Evolutionary conservation across 2,797 vertebrate genomes (phyloP), one percentile per base, ranked within the genome.

Genomic region (Mastacembelus armatus): DNA sequence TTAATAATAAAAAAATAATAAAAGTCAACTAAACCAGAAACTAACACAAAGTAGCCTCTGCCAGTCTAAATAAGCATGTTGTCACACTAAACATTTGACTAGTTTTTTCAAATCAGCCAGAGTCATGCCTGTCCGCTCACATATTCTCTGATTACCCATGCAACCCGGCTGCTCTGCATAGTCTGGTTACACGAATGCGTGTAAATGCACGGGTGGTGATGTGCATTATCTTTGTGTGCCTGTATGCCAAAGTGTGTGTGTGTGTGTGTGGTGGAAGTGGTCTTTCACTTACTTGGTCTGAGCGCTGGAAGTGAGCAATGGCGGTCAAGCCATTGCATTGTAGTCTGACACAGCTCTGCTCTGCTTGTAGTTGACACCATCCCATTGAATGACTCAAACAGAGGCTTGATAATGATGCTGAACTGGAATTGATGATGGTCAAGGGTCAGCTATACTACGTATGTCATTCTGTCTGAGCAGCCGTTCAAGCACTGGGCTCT

Each of bases 301-400:
- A 99, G 94, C 32, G 92, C 64, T 1, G 94, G 97, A 48, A 99
- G 95, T 12, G 97, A 92, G 80, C 98, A 99, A 84, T 96, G 95
- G 45, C 92, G 93, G 60, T 98, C 96, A 39, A 99, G 88, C 98
- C 98, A 99, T 22, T 94, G 93, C 86, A 97, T 51, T 0, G 92
- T 95, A 1, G 95, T 96, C 75, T 94, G 94, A 64, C 93, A 94
- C 67, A 99, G 88, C 74, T 98, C 96, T 2, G 94, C 93, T 50
- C 93, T 81, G 92, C 93, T 98, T 51, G 90, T 84, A 5, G 95
- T 98, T 3, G 96, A 97, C 80, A 99, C 96, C 77, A 93, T 94
- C 3, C 85, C 94, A 48, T 94, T 97, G 90, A 99, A 99, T 0
- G 98, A 97, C 83, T 99, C 98, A 55, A 99, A 99, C 60, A 99